phyloP scores from a whole-genome alignment of 2,888 invertebrate genomes.

The Graphium colonna region DNA sequence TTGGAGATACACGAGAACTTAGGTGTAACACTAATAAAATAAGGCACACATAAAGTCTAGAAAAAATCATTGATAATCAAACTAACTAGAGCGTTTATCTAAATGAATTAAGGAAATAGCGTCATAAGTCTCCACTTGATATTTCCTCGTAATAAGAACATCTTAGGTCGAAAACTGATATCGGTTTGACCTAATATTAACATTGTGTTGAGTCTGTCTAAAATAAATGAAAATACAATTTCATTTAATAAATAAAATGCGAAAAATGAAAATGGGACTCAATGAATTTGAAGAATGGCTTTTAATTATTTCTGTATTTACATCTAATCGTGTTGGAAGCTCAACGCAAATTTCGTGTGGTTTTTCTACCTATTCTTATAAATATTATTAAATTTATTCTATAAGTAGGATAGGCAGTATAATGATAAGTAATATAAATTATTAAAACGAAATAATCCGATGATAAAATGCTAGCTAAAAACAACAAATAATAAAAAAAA shows the following conservation, averaged over 20 bases:
- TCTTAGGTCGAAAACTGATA: no score
- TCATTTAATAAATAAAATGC: not conserved
- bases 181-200: no score
- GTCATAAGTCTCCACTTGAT: not conserved
- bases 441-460: no score
- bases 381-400: conserved; percentile 40
- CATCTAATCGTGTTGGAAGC: conserved; percentile 81
- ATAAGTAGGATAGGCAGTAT: conserved; percentile 40
- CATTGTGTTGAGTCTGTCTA: not conserved
- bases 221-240: not conserved
- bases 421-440: no score
- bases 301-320: conserved; percentile 65
- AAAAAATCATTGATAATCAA: conserved; percentile 31
- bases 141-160: not conserved
- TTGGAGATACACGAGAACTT: conserved; percentile 30
- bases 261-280: not conserved
- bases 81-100: conserved; percentile 16
- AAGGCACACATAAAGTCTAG: conserved; percentile 55
- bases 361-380: conserved; percentile 53
- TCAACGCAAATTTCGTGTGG: conserved; percentile 79
- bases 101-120: not conserved
- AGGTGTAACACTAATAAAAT: conserved; percentile 48
- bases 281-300: conserved; percentile 27
- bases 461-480: no score
- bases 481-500: no score